Base-by-base conservation (phyloP, 2,888 invertebrate genomes). In the Catocala fraxini region DNA sequence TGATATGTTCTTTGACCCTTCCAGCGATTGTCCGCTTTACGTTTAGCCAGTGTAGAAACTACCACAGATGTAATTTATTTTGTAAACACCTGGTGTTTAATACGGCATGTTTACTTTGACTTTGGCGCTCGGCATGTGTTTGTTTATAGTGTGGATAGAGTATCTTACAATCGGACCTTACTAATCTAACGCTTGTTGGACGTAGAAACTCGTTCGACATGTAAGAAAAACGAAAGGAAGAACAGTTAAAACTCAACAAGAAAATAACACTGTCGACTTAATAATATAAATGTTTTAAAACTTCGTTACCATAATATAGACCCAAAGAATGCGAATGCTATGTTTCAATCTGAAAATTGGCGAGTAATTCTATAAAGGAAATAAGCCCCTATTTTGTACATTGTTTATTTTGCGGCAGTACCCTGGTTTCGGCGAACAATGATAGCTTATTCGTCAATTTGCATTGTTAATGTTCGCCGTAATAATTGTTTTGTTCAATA, bases 391-490 rank as follows among this genome's bases (percentile, higher is more conserved):
- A 79, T 82, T 83, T 77, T 73, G 73, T 73, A 70, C 71, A 65
- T 77, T 83, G 80, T 84, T 85, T 84, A 79, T 80, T 77, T 81
- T 81, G 73, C 65, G 73, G 79, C 65, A 65, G 71, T 72, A 64
- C 59, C 63, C 67, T 56, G 70, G 68, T 73, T 76, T 70, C 73
- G 53, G 57, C 64, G 68, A 68, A 77, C 80, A 83, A 82, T 82
- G 79, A 84, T 82, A 81, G 82, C 82, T 81, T 86, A 84, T 79
- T 83, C 81, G 73, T 70, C 79, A 85, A 87, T 87, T 87, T 87
- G 81, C 82, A 86, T 85, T 83, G 81, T 80, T 84, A 82, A 85
- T 83, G 67, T 77, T 66, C 57, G 39, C 63, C 63, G 72, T 74
- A 73, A 66, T 79, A 75, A 81, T 83, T 79, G 77, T 77, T 82